These are phyloP conservation scores for Candidula unifasciata DNA, from an alignment of 2,888 invertebrate species.

Conservation along the genomic window DNA sequence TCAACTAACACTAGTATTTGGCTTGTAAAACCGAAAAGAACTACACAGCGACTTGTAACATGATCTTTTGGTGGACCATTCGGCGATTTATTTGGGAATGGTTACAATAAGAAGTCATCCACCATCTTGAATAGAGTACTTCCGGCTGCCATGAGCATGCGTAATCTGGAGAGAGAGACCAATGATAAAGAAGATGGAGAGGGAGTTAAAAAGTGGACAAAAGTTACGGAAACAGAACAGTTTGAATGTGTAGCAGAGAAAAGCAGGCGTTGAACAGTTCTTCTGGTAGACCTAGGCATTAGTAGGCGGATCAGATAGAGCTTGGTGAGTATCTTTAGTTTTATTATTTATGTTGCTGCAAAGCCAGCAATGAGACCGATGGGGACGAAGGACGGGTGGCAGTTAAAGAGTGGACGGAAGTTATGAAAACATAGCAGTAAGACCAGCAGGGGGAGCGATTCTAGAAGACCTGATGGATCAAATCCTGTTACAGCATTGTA, in stretches of 20 bases:
- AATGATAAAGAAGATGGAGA: not conserved
- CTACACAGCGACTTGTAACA: not conserved
- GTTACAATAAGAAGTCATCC: slow-evolving; percentile 30
- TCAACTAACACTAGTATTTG: not conserved
- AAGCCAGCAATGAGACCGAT: too few relatives aligned
- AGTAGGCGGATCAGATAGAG: too few relatives aligned
- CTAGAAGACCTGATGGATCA: not conserved
- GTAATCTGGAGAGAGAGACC: not conserved
- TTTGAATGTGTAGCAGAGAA: not conserved
- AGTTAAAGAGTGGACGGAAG: too few relatives aligned
- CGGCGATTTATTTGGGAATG: not conserved
- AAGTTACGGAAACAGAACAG: slow-evolving; percentile 7
- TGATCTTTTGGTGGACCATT: not conserved
- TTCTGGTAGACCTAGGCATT: too few relatives aligned
- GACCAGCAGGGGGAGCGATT: not conserved
- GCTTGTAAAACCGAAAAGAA: not conserved
- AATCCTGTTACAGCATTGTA: not conserved
- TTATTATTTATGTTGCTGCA: too few relatives aligned
- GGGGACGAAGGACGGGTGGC: too few relatives aligned
- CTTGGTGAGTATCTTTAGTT: too few relatives aligned
- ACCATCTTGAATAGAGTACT: slow-evolving; percentile 26
- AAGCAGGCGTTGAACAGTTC: too few relatives aligned
- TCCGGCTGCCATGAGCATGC: slow-evolving; percentile 27
- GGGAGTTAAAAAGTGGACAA: slow-evolving; percentile 18
- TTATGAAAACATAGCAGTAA: not conserved